These are phyloP conservation scores for Cairina moschata DNA, from an alignment of 2,113 vertebrate genomes.

Conservation along the genomic window DNA sequence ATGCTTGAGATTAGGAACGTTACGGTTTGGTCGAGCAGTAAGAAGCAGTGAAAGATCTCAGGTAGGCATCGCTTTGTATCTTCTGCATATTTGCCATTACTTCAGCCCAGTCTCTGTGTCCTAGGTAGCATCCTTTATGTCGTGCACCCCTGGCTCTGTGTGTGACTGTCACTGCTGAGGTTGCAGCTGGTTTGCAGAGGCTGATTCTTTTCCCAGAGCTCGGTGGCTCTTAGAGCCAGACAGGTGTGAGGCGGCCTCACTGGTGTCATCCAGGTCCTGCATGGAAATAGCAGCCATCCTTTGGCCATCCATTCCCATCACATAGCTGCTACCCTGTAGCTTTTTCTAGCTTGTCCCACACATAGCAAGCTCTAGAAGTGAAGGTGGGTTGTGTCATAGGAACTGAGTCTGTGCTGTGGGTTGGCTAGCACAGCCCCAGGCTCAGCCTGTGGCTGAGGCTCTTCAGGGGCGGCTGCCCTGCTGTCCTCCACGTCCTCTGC, in stretches of 20 bases:
- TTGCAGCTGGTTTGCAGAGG: not conserved
- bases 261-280: not conserved
- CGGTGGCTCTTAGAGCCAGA: rapidly evolving
- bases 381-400: rapidly evolving
- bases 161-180: not conserved
- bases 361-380: not conserved
- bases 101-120: not conserved
- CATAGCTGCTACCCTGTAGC: not conserved
- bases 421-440: not conserved
- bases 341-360: not conserved
- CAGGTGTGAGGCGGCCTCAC: not conserved
- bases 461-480: rapidly evolving
- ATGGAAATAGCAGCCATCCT: not conserved
- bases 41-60: not conserved
- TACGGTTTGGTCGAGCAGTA: not conserved
- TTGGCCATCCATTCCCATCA: no score
- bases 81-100: not conserved
- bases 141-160: rapidly evolving
- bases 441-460: not conserved
- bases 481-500: not conserved
- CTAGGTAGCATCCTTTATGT: not conserved
- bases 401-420: rapidly evolving
- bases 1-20: not conserved
- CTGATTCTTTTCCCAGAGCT: not conserved
- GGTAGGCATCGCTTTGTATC: not conserved